Evolutionary conservation across 2,797 vertebrate species (phyloP), one percentile per base, ranked within the genome.

Genomic region (Florisuga fusca): DNA sequence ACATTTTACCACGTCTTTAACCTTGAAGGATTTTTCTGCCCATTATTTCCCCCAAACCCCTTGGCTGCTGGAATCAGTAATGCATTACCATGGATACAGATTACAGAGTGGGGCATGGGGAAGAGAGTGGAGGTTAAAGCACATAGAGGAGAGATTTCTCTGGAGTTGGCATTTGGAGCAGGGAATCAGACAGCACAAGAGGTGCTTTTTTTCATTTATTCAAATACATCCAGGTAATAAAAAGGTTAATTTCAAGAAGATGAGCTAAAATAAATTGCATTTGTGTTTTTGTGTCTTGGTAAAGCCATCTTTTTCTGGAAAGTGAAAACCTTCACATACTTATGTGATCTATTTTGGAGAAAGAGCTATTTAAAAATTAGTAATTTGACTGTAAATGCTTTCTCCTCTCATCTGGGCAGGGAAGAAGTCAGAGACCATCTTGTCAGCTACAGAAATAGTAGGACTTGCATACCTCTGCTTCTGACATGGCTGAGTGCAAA

Each of bases 1-100:
- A 92, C 57, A 90, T 92, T 94, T 91, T 93, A 82, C 85, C 93
- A 93, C 91, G 94, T 76, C 61, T 94, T 90, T 84, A 88, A 69
- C 77, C 77, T 53, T n/a, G 83, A 87, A 93, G 94, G 50, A 73
- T 54, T 93, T 94, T 95, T 95, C 67, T 88, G 88, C 68, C 58
- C 63, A 84, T 82, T 87, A 91, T 94, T 96, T 95, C 67, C 68
- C 77, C 83, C 48, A 90, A 92, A 87, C 69, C 57, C 58, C 71
- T 81, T 71, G 71, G 33, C 87, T 90, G 91, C 87, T 84, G 63
- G 77, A 81, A 94, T 76, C 16, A 53, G 82, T 86, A 93, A 90
- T 71, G 77, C 41, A 93, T 94, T 96, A 72, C 94, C 83, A 94
- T 91, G 92, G 94, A 94, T 95, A 94, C 87, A 88, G 89, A 91